Conservation (phyloP, 2,113 vertebrate species). For the Mohoua ochrocephala region DNA sequence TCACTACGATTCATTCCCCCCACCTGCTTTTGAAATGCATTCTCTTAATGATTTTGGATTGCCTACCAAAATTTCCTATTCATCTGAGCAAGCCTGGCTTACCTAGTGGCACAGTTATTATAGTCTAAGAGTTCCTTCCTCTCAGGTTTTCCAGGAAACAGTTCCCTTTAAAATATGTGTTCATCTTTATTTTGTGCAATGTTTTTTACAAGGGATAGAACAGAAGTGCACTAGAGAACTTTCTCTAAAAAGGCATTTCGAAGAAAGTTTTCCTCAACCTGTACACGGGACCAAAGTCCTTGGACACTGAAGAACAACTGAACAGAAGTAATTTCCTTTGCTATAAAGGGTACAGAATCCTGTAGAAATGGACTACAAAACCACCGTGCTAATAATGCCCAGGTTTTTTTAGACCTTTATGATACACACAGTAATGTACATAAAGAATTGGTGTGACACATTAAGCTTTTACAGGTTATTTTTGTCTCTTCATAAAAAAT, state of each 20-base stretch:
- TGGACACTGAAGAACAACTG: not conserved
- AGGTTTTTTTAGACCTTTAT: not conserved
- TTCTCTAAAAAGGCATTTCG: not conserved
- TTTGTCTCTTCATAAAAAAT: constrained; percentile 43
- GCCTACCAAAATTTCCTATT: not conserved
- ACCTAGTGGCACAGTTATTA: not conserved
- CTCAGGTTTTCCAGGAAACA: not conserved
- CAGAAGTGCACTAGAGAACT: not conserved
- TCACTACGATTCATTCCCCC: not conserved
- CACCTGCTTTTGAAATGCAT: not conserved
- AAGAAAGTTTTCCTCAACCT: not conserved
- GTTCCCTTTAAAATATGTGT: not conserved
- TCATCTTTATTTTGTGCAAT: not conserved
- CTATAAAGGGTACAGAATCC: not conserved
- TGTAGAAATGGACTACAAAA: constrained; percentile 19
- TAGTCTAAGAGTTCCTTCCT: not conserved
- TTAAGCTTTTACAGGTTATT: not conserved
- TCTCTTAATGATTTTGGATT: not conserved
- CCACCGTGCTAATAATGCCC: constrained; percentile 27
- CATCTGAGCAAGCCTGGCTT: not conserved
- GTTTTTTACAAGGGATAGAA: not conserved
- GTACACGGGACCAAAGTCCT: not conserved
- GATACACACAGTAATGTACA: not conserved
- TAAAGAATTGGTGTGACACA: not conserved
- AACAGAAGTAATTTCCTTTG: not conserved